Evolutionary conservation across 2,888 invertebrate species (phyloP), one percentile per base, ranked within the genome.

Genomic region (Choristoneura rosaceana): DNA sequence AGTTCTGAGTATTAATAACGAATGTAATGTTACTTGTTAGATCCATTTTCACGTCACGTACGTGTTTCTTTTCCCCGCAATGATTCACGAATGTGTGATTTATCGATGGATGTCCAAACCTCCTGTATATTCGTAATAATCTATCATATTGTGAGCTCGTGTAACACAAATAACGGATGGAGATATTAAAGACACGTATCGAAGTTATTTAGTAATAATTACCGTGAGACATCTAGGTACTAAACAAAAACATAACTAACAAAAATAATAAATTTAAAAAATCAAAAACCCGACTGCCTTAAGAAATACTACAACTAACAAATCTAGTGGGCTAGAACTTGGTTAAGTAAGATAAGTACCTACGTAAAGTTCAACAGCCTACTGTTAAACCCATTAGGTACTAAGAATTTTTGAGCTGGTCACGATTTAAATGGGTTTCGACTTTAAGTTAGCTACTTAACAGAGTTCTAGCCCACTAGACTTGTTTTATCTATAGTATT

Each of bases 81-180:
- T 69, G 68, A 68, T 68, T 68, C 63, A 62, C 67, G 47, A 59
- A 69, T 69, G 68, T 64, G 63, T 70, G 70, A 70, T 70, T 70
- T 64, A 63, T 70, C 45, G 45, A 63, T 70, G 14, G 15, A 34
- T 58, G 58, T 58, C 47, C 61, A 59, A 67, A 58, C 43, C 59
- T 68, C 4, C 47, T 52, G 55, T 52, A 41, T 41, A 58, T 64
- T 50, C 64, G 14, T 64, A 64, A 73, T 73, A 50, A 64, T 73
- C 59, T 43, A 64, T 64, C 73, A 68, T 68, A 68, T 71, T 45
- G 67, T 47, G 63, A 63, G 67, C 67, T 62, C 9, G 45, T 45
- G 67, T 58, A 70, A 58, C 61, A 7, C 45, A 68, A 33, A 59
- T 73, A 68, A 69, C 68, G 55, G 68, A 73, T 69, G 43, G 64